Conservation (phyloP, 2,797 vertebrate genomes). For the Hemibagrus guttatus region DNA sequence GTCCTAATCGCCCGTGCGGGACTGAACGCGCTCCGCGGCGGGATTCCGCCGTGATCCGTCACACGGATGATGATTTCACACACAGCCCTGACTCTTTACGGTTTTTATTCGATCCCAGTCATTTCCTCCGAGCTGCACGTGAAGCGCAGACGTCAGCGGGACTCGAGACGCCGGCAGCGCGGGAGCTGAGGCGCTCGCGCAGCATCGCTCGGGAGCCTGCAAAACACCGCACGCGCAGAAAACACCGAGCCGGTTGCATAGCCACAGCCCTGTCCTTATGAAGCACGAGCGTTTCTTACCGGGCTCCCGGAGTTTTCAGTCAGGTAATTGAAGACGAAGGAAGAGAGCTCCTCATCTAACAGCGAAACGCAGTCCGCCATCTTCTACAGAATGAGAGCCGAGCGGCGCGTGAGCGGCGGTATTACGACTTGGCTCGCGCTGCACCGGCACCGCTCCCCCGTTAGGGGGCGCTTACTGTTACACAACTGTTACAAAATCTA, state of each 20-base stretch:
- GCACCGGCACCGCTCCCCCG: slow-evolving; percentile 55
- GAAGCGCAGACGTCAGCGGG: slow-evolving; percentile 70
- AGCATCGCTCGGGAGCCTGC: slow-evolving; percentile 35
- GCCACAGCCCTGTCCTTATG: slow-evolving; percentile 47
- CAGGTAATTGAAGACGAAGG: slow-evolving; percentile 96
- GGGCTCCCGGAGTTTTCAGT: slow-evolving; percentile 87
- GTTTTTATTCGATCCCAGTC: neutral
- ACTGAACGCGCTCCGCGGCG: too few species aligned
- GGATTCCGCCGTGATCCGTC: too few species aligned
- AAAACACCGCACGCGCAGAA: slow-evolving; percentile 56
- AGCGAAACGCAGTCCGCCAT: slow-evolving; percentile 98
- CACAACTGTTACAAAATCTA: slow-evolving; percentile 35
- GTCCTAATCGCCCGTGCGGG: neutral
- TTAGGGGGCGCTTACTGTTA: slow-evolving; percentile 53
- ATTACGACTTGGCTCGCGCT: slow-evolving; percentile 73
- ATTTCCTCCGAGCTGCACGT: slow-evolving; percentile 76
- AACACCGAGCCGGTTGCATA: slow-evolving; percentile 34
- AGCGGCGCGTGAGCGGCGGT: slow-evolving; percentile 72
- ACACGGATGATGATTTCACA: neutral
- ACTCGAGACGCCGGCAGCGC: slow-evolving; percentile 49
- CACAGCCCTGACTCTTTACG: neutral
- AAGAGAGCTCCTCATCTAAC: slow-evolving; percentile 96
- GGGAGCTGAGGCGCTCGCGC: slow-evolving; percentile 24
- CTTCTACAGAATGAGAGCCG: slow-evolving; percentile 89
- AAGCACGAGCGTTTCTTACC: slow-evolving; percentile 72